These are phyloP conservation scores for Philaethria dido DNA, from an alignment of 2,888 invertebrate genomes.

Conservation along the genomic window DNA sequence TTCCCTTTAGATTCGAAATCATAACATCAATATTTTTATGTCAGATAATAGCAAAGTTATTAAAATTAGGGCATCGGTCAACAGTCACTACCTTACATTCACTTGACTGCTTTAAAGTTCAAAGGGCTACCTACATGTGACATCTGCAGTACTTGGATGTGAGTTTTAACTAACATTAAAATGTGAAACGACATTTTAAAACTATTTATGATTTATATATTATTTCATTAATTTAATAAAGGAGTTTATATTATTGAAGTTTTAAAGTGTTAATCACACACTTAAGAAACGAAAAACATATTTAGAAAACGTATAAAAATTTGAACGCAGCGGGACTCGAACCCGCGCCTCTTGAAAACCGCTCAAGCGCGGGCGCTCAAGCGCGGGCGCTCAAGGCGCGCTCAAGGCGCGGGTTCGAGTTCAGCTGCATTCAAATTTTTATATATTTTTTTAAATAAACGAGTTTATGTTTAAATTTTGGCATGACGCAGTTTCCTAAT, in stretches of 20 bases:
- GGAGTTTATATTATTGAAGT: background rate
- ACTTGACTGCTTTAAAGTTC: slow-evolving; percentile 27
- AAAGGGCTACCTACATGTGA: slow-evolving; percentile 14
- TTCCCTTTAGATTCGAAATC: background rate
- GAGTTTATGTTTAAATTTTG: too few species aligned
- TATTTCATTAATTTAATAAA: background rate
- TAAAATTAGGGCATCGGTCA: slow-evolving; percentile 20
- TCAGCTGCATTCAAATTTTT: too few species aligned
- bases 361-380: too few species aligned
- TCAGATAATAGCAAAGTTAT: background rate
- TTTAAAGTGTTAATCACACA: too few species aligned
- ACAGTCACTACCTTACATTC: slow-evolving; percentile 13
- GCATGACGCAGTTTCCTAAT: background rate
- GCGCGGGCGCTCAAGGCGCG: too few species aligned
- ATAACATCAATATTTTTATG: too few species aligned
- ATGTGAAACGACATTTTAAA: background rate
- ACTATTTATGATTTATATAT: background rate
- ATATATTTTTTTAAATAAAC: too few species aligned
- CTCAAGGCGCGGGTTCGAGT: too few species aligned
- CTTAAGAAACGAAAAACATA: too few species aligned
- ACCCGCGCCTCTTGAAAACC: too few species aligned
- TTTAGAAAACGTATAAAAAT: too few species aligned
- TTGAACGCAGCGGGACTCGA: too few species aligned
- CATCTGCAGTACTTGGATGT: slow-evolving; percentile 6
- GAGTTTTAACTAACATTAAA: background rate